A percentile compares a stretch with the other conserved stretches of the same genome.
phyloP scores from a whole-genome alignment of 1,140 invertebrate genomes.

The Drosophila funebris region DNA sequence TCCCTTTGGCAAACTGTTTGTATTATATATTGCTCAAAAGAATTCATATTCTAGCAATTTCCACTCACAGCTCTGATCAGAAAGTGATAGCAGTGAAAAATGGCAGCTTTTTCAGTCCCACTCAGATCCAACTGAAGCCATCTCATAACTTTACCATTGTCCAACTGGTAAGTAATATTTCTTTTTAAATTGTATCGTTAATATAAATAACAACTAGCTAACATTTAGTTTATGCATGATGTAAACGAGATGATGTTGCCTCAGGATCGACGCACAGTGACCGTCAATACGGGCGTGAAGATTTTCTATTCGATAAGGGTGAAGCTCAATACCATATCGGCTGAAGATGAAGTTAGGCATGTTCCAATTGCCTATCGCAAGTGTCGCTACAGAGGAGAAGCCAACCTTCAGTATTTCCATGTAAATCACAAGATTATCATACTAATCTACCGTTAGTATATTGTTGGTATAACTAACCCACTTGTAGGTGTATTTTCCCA shows the following conservation, averaged over 20 bases:
- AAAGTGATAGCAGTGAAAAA: conserved; percentile 14
- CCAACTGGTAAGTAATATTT: conserved; percentile 22
- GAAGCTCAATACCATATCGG: conserved; percentile 44
- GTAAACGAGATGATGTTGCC: conserved; percentile 66
- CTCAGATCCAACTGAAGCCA: conserved; percentile 37
- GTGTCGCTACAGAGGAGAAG: conserved; percentile 69
- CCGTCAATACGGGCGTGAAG: conserved; percentile 29
- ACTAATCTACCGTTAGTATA: not conserved
- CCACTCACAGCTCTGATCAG: not conserved
- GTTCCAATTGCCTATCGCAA: conserved; percentile 73
- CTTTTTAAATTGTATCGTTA: too few relatives aligned
- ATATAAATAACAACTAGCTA: not conserved
- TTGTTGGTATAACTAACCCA: not conserved
- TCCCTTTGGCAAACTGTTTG: conserved; percentile 56
- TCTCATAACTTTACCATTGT: conserved; percentile 30
- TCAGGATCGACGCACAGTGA: conserved; percentile 48
- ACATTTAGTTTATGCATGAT: conserved; percentile 61
- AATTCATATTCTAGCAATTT: not conserved
- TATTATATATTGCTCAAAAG: not conserved
- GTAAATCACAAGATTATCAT: conserved; percentile 22
- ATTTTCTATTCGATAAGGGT: conserved; percentile 54
- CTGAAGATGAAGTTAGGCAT: conserved; percentile 64
- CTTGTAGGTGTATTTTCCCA: conserved; percentile 63
- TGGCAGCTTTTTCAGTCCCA: conserved; percentile 49
- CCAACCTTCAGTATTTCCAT: conserved; percentile 56